Evolutionary conservation across 1,140 invertebrate genomes (phyloP).

Genomic region (Xylocopa sonorina): DNA sequence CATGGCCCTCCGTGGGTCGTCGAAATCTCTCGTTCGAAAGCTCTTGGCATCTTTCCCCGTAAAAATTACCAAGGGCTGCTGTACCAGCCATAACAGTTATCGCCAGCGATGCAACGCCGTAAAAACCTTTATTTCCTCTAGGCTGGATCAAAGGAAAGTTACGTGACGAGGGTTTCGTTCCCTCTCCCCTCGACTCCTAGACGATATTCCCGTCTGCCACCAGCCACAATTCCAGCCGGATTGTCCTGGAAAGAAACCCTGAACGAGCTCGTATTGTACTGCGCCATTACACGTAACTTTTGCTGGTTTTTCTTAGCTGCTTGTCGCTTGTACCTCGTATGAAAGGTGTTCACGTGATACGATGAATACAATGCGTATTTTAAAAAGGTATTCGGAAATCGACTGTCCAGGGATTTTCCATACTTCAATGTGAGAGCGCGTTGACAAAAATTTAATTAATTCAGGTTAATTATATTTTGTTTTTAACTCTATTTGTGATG

Average conservation of each 20-base stretch:
- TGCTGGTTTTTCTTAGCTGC: background rate
- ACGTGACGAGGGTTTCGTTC: conserved; percentile 34
- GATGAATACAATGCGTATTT: no score
- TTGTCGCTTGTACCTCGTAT: background rate
- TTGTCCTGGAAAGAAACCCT: conserved; percentile 1
- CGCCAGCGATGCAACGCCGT: conserved; percentile 15
- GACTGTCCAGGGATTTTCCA: no score
- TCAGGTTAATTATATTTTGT: no score
- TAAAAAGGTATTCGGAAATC: no score
- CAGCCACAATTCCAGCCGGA: conserved; percentile 16
- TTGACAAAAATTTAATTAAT: no score
- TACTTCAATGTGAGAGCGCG: no score
- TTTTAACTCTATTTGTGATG: no score
- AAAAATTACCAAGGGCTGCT: conserved; percentile 33
- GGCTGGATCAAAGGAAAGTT: conserved; percentile 14
- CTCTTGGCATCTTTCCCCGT: conserved; percentile 33
- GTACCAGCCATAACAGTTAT: conserved; percentile 16
- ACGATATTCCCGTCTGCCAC: background rate
- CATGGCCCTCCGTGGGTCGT: background rate
- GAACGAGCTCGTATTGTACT: background rate
- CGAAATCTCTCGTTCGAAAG: conserved; percentile 31
- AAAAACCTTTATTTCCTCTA: conserved; percentile 32
- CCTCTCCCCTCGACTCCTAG: background rate
- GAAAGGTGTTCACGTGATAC: background rate
- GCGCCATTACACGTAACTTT: background rate